A percentile compares a stretch with the other conserved stretches of the same genome.
These are phyloP conservation scores for Telmatochromis sp. DNA, from an alignment of 2,113 vertebrate species.

Conservation along the genomic window DNA sequence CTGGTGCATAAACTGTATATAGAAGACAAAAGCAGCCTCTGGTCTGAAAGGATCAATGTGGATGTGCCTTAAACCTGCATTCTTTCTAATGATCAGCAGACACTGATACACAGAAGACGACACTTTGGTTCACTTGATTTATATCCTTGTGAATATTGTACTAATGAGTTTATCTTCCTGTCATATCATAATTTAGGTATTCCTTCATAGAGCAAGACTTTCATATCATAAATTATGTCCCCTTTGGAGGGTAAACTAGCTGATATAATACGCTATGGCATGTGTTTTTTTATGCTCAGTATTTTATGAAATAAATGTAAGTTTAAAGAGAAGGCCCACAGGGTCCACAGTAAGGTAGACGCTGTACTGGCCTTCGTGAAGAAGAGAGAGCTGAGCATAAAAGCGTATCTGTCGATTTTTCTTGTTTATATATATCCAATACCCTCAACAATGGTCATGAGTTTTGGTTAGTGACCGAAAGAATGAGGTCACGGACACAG, in stretches of 20 bases:
- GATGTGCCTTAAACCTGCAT: neutral
- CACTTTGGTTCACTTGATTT: neutral
- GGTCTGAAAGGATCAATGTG: neutral
- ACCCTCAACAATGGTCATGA: neutral
- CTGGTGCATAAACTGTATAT: neutral
- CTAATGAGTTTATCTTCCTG: neutral
- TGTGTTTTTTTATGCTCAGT: neutral
- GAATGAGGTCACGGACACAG: neutral
- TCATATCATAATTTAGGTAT: neutral
- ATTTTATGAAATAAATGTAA: neutral
- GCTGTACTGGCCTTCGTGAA: neutral
- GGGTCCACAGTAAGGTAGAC: neutral
- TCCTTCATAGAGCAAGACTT: neutral
- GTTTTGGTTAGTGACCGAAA: neutral
- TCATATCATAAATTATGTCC: neutral
- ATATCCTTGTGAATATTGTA: neutral
- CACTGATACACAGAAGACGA: neutral
- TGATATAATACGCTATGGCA: neutral
- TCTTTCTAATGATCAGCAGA: neutral
- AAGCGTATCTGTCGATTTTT: neutral
- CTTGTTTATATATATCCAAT: neutral
- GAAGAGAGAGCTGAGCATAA: neutral
- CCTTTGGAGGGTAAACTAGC: neutral
- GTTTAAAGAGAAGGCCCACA: neutral
- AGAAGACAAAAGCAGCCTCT: neutral